These are phyloP conservation scores for Pithys albifrons DNA, from an alignment of 2,113 vertebrate genomes.

Conservation along the genomic window DNA sequence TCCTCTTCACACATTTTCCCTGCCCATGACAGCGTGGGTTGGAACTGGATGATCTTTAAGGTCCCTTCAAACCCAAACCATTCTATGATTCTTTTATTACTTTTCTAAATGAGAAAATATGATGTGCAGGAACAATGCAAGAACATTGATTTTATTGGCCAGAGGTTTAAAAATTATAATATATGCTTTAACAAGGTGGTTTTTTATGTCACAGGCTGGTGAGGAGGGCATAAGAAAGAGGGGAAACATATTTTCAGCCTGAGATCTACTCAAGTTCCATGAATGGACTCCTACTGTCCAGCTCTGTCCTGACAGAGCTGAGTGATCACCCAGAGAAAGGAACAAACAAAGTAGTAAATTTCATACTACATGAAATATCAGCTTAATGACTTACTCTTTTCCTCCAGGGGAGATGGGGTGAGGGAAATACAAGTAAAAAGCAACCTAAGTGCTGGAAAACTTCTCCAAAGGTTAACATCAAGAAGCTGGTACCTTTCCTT, in stretches of 20 bases:
- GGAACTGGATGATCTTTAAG: not conserved
- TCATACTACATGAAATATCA: not conserved
- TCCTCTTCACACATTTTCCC: not conserved
- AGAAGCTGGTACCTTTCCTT: not conserved
- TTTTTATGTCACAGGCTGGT: not conserved
- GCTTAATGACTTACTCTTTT: not conserved
- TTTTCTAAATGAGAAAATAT: not conserved
- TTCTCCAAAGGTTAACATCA: not conserved
- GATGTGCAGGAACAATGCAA: not conserved
- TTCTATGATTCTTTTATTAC: not conserved
- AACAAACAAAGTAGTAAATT: not conserved
- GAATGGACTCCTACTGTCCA: not conserved
- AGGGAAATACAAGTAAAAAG: not conserved
- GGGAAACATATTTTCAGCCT: not conserved
- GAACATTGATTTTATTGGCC: not conserved
- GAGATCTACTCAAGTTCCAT: not conserved
- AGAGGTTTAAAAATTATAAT: not conserved
- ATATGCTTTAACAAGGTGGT: fast-evolving
- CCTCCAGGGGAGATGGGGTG: not conserved
- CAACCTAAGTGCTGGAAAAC: not conserved
- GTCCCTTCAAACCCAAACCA: not conserved
- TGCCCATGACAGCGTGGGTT: too few relatives aligned
- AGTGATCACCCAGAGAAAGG: not conserved
- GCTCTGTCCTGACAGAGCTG: not conserved
- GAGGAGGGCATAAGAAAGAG: not conserved